Percentiles rank a stretch among this genome's conserved stretches.
These are phyloP conservation scores for Phasia obesa DNA, from an alignment of 2,888 invertebrate species.

Conservation along the genomic window DNA sequence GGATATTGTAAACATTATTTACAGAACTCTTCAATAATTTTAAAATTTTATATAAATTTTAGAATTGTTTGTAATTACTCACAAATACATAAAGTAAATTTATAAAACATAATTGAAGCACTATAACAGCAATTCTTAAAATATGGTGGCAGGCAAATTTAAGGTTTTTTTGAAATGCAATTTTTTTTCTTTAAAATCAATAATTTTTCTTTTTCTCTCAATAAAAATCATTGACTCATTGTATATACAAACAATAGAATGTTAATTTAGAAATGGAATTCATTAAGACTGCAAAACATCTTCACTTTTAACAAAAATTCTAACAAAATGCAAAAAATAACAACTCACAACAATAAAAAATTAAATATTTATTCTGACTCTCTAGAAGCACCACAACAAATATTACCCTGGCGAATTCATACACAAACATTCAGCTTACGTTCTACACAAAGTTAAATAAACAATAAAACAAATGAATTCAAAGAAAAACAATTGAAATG, in stretches of 20 bases:
- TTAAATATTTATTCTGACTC: not conserved
- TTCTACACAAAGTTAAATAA: too few relatives aligned
- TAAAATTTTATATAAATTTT: too few relatives aligned
- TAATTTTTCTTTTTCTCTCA: too few relatives aligned
- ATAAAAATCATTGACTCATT: slow-evolving; percentile 29
- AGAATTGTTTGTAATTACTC: too few relatives aligned
- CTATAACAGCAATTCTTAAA: too few relatives aligned
- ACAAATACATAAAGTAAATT: too few relatives aligned
- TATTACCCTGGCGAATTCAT: too few relatives aligned
- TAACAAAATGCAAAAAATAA: not conserved
- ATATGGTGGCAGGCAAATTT: not conserved
- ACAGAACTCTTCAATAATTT: too few relatives aligned
- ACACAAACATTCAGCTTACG: not conserved
- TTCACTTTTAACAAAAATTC: slow-evolving; percentile 22
- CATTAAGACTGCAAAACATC: slow-evolving; percentile 22
- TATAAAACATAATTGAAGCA: too few relatives aligned
- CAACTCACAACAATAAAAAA: not conserved
- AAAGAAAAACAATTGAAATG: slow-evolving; percentile 30
- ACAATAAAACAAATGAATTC: slow-evolving; percentile 34
- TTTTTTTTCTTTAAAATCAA: slow-evolving; percentile 10
- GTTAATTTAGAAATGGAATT: slow-evolving; percentile 24
- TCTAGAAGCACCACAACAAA: too few relatives aligned
- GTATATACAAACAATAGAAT: slow-evolving; percentile 3
- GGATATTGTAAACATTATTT: too few relatives aligned
- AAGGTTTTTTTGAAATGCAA: not conserved